A percentile compares a stretch with the other conserved stretches of the same genome.
Evolutionary conservation across 23 tunicate genomes (phyloP).

Genomic region (Halocynthia aurantium): DNA sequence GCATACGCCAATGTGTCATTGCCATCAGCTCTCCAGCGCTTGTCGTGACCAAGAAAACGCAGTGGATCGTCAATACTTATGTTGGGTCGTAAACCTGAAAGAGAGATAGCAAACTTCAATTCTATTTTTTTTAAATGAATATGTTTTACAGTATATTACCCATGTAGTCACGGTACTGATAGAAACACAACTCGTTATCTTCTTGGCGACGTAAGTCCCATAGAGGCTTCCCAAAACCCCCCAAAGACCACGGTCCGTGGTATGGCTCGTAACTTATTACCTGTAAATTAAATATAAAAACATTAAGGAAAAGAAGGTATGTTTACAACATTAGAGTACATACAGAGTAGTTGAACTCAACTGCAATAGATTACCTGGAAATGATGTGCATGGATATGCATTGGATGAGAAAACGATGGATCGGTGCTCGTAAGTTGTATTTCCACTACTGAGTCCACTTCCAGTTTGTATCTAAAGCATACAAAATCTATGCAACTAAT

Average conservation of each 20-base stretch:
- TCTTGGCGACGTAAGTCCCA: not conserved
- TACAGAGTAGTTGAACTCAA: no score
- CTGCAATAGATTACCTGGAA: not conserved
- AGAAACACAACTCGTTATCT: constrained; percentile 4
- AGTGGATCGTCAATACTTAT: not conserved
- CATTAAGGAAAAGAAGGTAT: no score
- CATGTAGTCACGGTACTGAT: constrained; percentile 16
- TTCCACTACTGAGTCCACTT: constrained; percentile 8
- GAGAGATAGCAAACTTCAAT: no score
- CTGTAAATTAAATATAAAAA: not conserved
- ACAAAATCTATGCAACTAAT: no score
- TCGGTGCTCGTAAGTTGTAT: not conserved
- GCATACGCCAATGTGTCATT: constrained; percentile 20
- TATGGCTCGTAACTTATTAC: constrained; percentile 53
- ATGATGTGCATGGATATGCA: not conserved
- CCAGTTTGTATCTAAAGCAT: constrained; percentile 7
- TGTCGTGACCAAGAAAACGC: constrained; percentile 35
- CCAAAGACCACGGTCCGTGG: constrained; percentile 44
- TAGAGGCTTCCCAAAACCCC: not conserved
- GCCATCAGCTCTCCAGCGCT: constrained; percentile 21
- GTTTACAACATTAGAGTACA: no score
- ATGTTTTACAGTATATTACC: not conserved
- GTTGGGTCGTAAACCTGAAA: no score
- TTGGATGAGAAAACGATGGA: no score
- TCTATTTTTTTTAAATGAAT: no score